These are phyloP conservation scores for Dendropsophus ebraccatus DNA, from an alignment of 2,113 vertebrate genomes.

Conservation along the genomic window DNA sequence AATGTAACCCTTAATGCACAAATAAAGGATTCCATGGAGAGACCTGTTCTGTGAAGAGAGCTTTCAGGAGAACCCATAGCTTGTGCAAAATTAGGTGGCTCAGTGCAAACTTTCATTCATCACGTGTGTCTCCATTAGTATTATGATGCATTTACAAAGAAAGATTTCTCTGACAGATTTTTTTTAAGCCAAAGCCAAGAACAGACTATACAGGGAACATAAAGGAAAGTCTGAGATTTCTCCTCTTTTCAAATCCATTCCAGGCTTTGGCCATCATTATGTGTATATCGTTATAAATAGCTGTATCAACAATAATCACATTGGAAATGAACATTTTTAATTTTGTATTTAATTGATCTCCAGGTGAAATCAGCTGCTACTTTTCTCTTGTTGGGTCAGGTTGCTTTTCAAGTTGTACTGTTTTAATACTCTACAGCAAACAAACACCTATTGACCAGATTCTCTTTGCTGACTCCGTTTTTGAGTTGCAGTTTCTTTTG, in stretches of 20 bases:
- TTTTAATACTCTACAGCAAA: background rate
- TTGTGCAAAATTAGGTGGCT: conserved; percentile 19
- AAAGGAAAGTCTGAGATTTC: too few species aligned
- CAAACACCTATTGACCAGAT: background rate
- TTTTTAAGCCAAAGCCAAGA: too few species aligned
- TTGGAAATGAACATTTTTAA: background rate
- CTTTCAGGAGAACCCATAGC: conserved; percentile 15
- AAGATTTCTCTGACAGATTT: too few species aligned
- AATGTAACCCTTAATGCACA: conserved; percentile 55
- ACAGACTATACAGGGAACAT: too few species aligned
- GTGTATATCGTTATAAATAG: background rate
- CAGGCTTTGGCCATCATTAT: background rate
- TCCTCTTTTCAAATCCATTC: too few species aligned
- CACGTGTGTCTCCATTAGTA: conserved; percentile 28
- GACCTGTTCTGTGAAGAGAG: conserved; percentile 28
- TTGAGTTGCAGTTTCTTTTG: too few species aligned
- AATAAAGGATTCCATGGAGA: conserved; percentile 47
- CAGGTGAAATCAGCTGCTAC: background rate
- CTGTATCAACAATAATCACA: background rate
- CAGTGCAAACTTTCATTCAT: conserved; percentile 41
- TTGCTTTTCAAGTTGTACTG: background rate
- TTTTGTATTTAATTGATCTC: background rate
- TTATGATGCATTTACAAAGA: too few species aligned
- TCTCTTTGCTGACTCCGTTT: background rate
- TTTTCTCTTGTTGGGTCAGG: background rate